Evolutionary conservation across 1,140 invertebrate species (phyloP).

Genomic region (Tetramorium simillimum): DNA sequence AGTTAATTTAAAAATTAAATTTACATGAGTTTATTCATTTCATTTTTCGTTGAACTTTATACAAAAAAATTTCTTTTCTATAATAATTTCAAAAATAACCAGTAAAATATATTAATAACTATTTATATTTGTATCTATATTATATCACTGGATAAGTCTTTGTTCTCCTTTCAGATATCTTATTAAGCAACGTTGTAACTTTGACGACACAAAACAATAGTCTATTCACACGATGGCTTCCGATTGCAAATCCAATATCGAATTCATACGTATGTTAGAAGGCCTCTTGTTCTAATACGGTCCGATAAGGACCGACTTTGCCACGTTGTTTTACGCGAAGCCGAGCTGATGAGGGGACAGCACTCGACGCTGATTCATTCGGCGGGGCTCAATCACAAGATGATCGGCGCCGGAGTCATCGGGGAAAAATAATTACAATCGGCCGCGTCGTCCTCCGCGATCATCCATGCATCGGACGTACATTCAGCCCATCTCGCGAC

Average conservation of each 20-base stretch:
- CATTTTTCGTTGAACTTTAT: not conserved
- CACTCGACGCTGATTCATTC: conserved; percentile 77
- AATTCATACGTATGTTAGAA: conserved; percentile 26
- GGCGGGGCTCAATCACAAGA: conserved; percentile 62
- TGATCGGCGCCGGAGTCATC: conserved; percentile 72
- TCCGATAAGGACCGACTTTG: conserved; percentile 76
- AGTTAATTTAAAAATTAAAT: not conserved
- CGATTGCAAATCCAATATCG: conserved; percentile 52
- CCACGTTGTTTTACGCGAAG: conserved; percentile 64
- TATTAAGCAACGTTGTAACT: not conserved
- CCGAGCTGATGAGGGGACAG: conserved; percentile 71
- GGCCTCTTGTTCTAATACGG: conserved; percentile 67
- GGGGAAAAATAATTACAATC: conserved; percentile 83
- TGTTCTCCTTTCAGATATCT: not conserved
- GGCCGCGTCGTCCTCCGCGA: conserved; percentile 61
- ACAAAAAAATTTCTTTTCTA: not conserved
- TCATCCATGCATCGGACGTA: conserved; percentile 10
- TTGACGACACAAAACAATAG: not conserved
- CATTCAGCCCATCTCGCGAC: conserved; percentile 50
- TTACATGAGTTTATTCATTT: not conserved
- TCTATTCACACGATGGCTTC: not conserved
- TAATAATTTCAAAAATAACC: not conserved
- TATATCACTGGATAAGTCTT: not conserved
- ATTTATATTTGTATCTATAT: conserved; percentile 2
- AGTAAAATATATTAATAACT: not conserved